These are phyloP conservation scores for Poicephalus meyeri DNA, from an alignment of 2,113 vertebrate genomes.

Conservation along the genomic window DNA sequence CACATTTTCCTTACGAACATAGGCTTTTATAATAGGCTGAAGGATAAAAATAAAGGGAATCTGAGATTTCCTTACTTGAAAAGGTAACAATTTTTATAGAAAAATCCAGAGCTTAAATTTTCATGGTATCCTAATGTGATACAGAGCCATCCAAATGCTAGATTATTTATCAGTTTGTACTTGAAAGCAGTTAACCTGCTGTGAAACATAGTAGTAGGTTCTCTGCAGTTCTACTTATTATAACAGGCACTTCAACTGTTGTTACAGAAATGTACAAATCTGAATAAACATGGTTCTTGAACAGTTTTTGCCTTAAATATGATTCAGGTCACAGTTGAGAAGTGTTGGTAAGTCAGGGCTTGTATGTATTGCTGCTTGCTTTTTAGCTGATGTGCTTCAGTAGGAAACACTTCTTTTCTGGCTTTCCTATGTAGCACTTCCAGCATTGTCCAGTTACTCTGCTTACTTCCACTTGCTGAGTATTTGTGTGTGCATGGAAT, in stretches of 20 bases:
- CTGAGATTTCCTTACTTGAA: neutral
- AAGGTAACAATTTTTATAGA: neutral
- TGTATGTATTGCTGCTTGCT: neutral
- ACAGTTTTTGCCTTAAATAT: neutral
- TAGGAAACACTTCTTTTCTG: neutral
- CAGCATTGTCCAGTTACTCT: neutral
- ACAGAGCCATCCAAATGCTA: neutral
- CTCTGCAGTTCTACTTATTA: neutral
- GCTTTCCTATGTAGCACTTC: neutral
- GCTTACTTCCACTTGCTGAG: neutral
- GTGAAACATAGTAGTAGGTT: neutral
- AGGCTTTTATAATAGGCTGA: neutral
- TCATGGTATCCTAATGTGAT: neutral
- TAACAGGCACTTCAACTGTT: neutral
- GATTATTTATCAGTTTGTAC: neutral
- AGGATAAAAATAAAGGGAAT: neutral
- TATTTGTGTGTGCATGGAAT: neutral
- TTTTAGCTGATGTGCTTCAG: neutral
- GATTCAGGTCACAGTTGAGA: neutral
- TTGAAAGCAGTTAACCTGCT: neutral
- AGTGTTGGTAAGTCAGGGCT: neutral
- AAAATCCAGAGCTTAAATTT: neutral
- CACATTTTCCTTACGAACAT: neutral
- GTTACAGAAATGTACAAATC: neutral
- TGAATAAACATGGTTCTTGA: neutral